Base-by-base conservation (phyloP, 2,113 vertebrate genomes). In the Prunella fulvescens region DNA sequence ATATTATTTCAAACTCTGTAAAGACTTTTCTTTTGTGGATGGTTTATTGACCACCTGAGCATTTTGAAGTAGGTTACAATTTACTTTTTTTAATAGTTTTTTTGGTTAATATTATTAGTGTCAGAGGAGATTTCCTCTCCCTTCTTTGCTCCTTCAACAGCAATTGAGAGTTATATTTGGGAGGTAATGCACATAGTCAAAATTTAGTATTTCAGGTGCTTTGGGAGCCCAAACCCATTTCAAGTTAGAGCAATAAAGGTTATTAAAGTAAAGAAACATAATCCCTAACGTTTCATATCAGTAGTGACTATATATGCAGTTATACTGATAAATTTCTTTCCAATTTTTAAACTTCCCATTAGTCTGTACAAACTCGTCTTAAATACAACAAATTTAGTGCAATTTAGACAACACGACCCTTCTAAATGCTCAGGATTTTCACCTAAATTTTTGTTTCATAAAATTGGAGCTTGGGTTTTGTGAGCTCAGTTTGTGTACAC, bases 321-420 rank as follows among this genome's bases (percentile, higher is more conserved):
- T 88, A 50, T 11, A 45, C 6, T 24, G 15, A 45, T 50, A 9
- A 12, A 50, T 74, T 69, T 61, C 23, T 57, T 53, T 83, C 44
- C 3, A 7, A 39, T 58, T 86, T 64, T 44, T 18, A 39, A 50
- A 44, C 1, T 57, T 80, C 40, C 23, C 15, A 7, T 39, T 57
- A 22, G 5, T 57, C 29, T 58, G 14, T 44, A 58, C 16, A 51
- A 77, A 54, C 4, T 48, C 0, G 0, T 62, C 26, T n/a, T 54
- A 74, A 65, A 71, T 20, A 14, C 12, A 45, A 37, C 23, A 81
- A 81, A 56, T 54, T 5, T 8, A 48, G 7, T 53, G 5, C 17
- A 22, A 48, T 72, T 86, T 57, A 50, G 28, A 33, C 19, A 67
- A 8, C 19, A 54, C 10, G 10, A n/a, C 3, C 7, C 17, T 64